Base-by-base conservation (phyloP, 1,140 invertebrate species). In the Antheraea pernyi region DNA sequence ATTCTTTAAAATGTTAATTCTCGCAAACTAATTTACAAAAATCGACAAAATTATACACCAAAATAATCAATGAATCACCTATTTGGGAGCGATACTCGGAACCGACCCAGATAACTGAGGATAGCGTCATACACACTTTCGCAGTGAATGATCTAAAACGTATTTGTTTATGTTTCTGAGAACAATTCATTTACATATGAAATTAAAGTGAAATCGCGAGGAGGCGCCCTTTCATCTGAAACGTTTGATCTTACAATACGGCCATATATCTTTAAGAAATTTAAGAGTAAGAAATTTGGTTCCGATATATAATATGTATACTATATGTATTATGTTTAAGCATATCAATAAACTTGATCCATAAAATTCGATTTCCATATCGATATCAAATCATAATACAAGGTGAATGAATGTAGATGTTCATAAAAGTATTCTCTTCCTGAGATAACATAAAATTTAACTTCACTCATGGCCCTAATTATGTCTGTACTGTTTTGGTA, bases 101-200 rank as follows among this genome's bases (percentile, higher is more conserved):
- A 68, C 59, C 59, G 72, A 70, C 67, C 68, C 67, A 70, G 60
- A 75, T 69, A 42, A 37, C 36, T 19, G 42, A 19, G 30, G 42
- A 69, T 67, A 48, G 61, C 67, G 70, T 69, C 67, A 74, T 71
- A 59, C 68, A 60, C 59, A n/a, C 36, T 63, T 58, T 53, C 46
- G 46, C 46, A 53, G 13, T 53, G 46, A 16, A 53, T 53, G 46
- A 53, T 53, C 46, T 53, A 53, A 53, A 53, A n/a, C 13, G 5
- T 53, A 53, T 16, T 53, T 53, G 46, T 53, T 53, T 53, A 53
- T 53, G 46, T 53, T 53, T 53, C 46, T 6, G 46, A 5, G 46
- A 53, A 53, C 46, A 53, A 53, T 53, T 53, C 46, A 53, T 53
- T 53, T 16, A 53, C 46, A 16, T 53, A 53, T 6, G 13, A 53